Base-by-base conservation (phyloP, 2,113 vertebrate species). In the Bufo bufo region DNA sequence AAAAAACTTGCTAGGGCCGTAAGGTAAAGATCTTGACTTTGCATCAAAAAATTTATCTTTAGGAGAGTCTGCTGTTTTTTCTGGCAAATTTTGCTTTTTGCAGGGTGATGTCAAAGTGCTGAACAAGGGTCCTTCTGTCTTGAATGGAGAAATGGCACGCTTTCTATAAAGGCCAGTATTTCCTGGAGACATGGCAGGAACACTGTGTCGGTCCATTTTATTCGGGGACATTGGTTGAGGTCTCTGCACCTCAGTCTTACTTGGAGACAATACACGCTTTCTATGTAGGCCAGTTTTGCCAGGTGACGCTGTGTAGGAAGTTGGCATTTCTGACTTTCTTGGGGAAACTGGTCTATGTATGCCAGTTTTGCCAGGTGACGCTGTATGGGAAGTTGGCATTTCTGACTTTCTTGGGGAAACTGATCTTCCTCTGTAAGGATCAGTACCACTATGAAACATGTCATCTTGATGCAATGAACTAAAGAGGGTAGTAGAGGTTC, bases 1-100 rank as follows among this genome's bases (percentile, higher is more conserved):
- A 8, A 92, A 93, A 77, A 94, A 92, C 33, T 85, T 90, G 9
- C 87, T 89, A 63, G 92, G 90, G 87, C n/a, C 66, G 23, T 52
- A 85, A 17, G 87, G 84, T 20, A 81, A 33, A 74, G 80, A 16
- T 16, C 87, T 89, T 4, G 88, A 80, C 33, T 66, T 63, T 9
- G 16, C 65, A 63, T 84, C 87, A 77, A 88, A 88, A 16, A 88
- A 88, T 78, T 33, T 77, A 6, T 50, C 61, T 77, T 87, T 72
- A 17, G 89, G 16, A 2, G 19, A 0, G 0, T 89, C 85, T 45
- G 13, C 66, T 33, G 33, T 33, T 83, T 45, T 59, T 33, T 78
- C 56, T 14, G 45, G 58, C 8, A 77, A 52, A 0, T 17, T 84
- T 66, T 45, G 58, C 9, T 91, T 77, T 69, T 90, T 92, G 20